A percentile compares a stretch with the other conserved stretches of the same genome.
phyloP scores from a whole-genome alignment of 2,113 vertebrate species.

The Trogon melanurus region DNA sequence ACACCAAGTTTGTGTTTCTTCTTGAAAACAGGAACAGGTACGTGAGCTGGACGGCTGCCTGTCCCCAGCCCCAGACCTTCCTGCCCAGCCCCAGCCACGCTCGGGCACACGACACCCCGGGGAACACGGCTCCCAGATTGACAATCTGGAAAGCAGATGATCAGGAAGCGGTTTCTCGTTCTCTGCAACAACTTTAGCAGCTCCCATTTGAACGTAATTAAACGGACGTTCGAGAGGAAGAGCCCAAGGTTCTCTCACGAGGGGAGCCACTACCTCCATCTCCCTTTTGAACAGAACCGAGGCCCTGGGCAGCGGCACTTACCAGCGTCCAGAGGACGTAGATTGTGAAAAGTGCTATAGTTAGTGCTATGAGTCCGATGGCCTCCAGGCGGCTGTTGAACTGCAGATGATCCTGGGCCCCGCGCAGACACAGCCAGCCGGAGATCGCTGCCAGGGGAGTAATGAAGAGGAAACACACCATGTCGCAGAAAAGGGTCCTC shows the following conservation, averaged over 20 bases:
- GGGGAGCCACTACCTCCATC: neutral
- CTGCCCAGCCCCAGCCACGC: neutral
- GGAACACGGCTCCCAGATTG: neutral
- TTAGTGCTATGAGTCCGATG: slow-evolving; percentile 93
- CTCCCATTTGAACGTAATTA: neutral
- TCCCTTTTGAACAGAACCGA: neutral
- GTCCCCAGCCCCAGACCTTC: neutral
- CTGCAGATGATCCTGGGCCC: slow-evolving; percentile 93
- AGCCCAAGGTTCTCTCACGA: neutral
- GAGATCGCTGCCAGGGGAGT: slow-evolving; percentile 93
- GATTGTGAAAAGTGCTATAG: slow-evolving; percentile 97
- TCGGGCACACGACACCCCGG: fast-evolving
- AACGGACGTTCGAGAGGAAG: neutral
- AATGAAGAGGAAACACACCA: slow-evolving; percentile 97
- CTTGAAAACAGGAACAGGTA: neutral
- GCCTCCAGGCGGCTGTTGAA: slow-evolving; percentile 94
- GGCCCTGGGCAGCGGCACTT: slow-evolving; percentile 51
- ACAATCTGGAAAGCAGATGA: neutral
- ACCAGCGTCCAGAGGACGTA: slow-evolving; percentile 98
- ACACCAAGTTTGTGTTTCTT: neutral
- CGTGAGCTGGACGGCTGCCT: neutral
- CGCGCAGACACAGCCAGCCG: slow-evolving; percentile 93
- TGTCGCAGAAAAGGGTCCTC: slow-evolving; percentile 93
- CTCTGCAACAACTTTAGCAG: neutral
- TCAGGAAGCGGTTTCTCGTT: neutral